Evolutionary conservation across 1,140 invertebrate genomes (phyloP).

Genomic region (Pseudomyrmex cubaensis): DNA sequence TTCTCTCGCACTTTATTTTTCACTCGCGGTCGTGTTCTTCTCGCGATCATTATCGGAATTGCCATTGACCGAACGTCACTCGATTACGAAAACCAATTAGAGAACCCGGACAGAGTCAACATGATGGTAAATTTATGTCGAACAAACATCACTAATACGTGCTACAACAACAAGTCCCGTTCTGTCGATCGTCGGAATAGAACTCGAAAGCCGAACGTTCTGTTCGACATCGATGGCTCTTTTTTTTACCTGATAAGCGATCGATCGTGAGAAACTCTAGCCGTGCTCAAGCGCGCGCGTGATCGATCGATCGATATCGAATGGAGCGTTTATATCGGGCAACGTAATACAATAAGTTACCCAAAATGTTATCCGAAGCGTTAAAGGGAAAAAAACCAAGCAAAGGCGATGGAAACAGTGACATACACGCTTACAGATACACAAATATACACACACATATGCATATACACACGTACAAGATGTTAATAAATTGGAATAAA

Average conservation of each 20-base stretch:
- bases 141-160: conserved; percentile 23
- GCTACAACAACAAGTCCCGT: background rate
- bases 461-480: conserved; percentile 73
- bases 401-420: conserved; percentile 56
- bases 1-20: background rate
- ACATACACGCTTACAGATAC: conserved; percentile 42
- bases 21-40: background rate
- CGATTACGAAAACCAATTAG: conserved; percentile 16
- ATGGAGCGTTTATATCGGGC: conserved; percentile 71
- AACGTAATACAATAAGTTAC: conserved; percentile 71
- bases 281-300: background rate
- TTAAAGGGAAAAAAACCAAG: conserved; percentile 66
- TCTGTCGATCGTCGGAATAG: conserved; percentile 40
- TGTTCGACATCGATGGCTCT: conserved; percentile 56
- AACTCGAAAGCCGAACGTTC: conserved; percentile 55
- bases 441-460: conserved; percentile 68
- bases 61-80: conserved; percentile 4
- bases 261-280: conserved; percentile 47
- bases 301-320: conserved; percentile 62
- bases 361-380: conserved; percentile 74
- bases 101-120: background rate
- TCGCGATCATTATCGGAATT: too few relatives aligned
- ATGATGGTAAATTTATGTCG: conserved; percentile 21
- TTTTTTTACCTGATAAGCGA: conserved; percentile 34
- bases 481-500: conserved; percentile 82